These are phyloP conservation scores for Hirtodrosophila histrioides DNA, from an alignment of 2,888 invertebrate species.

Conservation along the genomic window DNA sequence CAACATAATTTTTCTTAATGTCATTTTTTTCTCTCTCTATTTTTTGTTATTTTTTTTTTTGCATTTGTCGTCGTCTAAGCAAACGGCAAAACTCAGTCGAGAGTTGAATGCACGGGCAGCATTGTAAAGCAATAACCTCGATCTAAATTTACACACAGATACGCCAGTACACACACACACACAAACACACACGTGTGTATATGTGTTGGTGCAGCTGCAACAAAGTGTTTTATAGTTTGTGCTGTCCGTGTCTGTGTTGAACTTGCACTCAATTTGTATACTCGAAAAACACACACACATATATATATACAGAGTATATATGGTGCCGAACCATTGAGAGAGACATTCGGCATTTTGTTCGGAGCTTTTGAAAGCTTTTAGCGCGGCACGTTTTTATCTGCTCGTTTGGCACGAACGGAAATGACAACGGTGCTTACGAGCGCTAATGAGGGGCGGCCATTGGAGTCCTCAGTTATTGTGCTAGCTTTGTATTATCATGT, in stretches of 20 bases:
- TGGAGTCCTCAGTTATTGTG: neutral
- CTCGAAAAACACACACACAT: conserved; percentile 32
- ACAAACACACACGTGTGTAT: conserved; percentile 9
- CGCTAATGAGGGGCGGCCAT: neutral
- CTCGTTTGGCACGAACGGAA: conserved; percentile 54
- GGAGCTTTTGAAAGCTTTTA: conserved; percentile 54
- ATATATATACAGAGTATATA: neutral
- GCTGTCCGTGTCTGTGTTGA: conserved; percentile 53
- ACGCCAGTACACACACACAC: conserved; percentile 20
- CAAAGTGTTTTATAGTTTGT: conserved; percentile 39
- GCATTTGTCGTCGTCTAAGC: conserved; percentile 25
- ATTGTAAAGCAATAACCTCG: conserved; percentile 84
- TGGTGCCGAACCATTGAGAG: neutral
- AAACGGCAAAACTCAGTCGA: conserved; percentile 48
- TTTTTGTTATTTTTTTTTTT: no score
- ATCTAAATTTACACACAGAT: conserved; percentile 82
- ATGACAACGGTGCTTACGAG: conserved; percentile 25
- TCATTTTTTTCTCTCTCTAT: conserved; percentile 35
- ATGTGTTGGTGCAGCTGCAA: conserved; percentile 32
- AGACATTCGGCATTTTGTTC: conserved; percentile 8
- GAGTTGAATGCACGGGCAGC: conserved; percentile 83
- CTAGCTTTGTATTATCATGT: neutral
- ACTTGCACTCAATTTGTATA: conserved; percentile 72
- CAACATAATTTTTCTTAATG: conserved; percentile 70
- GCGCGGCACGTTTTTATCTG: conserved; percentile 27